Evolutionary conservation across 1,140 invertebrate genomes (phyloP).

Genomic region (Hirudo medicinalis): DNA sequence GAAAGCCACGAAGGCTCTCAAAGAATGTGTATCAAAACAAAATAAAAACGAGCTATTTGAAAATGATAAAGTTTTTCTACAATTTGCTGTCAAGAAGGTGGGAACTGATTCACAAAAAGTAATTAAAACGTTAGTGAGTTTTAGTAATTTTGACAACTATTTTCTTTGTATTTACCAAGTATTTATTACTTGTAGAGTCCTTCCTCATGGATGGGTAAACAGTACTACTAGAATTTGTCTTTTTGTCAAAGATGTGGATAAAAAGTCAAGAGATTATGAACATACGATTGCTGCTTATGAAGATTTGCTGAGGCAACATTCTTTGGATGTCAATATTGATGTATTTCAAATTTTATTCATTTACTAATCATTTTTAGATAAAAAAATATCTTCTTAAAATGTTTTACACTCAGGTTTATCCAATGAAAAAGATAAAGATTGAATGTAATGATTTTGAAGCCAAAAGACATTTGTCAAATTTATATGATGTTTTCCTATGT

Average conservation of each 20-base stretch:
- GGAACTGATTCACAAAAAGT: background rate
- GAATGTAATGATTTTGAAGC: conserved; percentile 39
- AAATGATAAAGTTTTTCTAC: background rate
- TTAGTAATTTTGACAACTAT: too few relatives aligned
- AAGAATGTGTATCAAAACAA: background rate
- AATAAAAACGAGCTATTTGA: conserved; percentile 1
- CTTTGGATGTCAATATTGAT: conserved; percentile 24
- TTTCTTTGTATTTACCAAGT: too few relatives aligned
- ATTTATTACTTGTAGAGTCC: background rate
- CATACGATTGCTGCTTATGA: conserved; percentile 31
- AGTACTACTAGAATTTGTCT: conserved; percentile 31
- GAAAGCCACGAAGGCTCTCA: background rate
- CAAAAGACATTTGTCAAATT: conserved; percentile 33
- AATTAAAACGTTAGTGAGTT: background rate
- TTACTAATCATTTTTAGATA: background rate
- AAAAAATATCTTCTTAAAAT: too few relatives aligned
- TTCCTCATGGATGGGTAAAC: background rate
- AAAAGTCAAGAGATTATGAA: conserved; percentile 33
- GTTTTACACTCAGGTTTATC: conserved; percentile 31
- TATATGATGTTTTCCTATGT: conserved; percentile 37
- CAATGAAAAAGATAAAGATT: conserved; percentile 35
- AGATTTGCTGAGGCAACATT: conserved; percentile 29
- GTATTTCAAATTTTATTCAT: background rate
- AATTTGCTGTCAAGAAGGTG: conserved; percentile 2
- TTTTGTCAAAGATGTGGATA: conserved; percentile 39